Evolutionary conservation across 2,797 vertebrate genomes (phyloP), one percentile per base, ranked within the genome.

Genomic region (Syngnathus rostellatus): DNA sequence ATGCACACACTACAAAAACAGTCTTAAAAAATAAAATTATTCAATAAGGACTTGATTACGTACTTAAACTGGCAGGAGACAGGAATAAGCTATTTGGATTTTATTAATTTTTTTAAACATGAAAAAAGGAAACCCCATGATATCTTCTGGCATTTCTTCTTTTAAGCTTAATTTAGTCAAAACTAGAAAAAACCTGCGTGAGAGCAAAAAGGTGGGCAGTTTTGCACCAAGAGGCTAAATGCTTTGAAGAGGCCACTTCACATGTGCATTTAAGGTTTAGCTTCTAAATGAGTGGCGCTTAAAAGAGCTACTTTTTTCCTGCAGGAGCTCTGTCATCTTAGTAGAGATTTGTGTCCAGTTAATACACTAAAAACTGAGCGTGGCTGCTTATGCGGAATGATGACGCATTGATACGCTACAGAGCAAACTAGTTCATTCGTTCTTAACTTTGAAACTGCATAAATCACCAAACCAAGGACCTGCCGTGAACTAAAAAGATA

Each of bases 301-400:
- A 76, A 78, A 86, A 75, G 69, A 68, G 72, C 66, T 51, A 57
- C 75, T 81, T 77, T 84, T 80, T 77, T 48, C 10, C 73, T 80
- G 75, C 75, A 70, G 76, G 78, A 83, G 78, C 71, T 78, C 75
- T 83, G 79, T 83, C 82, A 78, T 75, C 78, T 75, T 74, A 80
- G 63, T 64, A 7, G 23, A 72, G 76, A 74, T 81, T 79, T 77
- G 68, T 81, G 80, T 78, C 78, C 31, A 31, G 31, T 31, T 31
- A 31, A 31, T 31, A 31, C 31, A 31, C 31, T 31, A 31, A 31
- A 31, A 31, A 31, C 31, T 31, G 43, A 16, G 43, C 14, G 43
- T 45, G 43, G 4, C 43, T 14, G 12, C 14, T 45, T 45, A 5
- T 16, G 43, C 43, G 2, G 43, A 12, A 12, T 16, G 43, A 45